These are phyloP conservation scores for Hydrolagus affinis DNA, from an alignment of 2,113 vertebrate genomes.

Conservation along the genomic window DNA sequence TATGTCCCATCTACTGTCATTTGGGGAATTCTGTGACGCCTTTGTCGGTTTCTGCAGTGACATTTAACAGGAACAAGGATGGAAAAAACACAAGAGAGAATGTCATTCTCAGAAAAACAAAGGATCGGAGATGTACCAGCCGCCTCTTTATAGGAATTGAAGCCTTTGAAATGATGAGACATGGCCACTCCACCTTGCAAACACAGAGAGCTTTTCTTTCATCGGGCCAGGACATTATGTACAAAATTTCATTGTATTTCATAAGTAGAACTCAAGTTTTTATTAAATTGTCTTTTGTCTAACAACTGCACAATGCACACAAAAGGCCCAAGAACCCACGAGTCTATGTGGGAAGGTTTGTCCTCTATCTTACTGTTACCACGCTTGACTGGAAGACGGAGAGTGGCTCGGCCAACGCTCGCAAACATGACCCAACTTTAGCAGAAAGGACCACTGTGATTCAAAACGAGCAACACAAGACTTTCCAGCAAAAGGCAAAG, in stretches of 20 bases:
- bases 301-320: not conserved
- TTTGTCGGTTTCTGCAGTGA: conserved; percentile 21
- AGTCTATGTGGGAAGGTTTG: not conserved
- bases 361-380: not conserved
- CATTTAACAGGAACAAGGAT: conserved; percentile 6
- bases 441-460: not conserved
- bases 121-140: not conserved
- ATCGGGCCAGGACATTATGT: not conserved
- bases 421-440: not conserved
- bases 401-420: too few species aligned
- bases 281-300: not conserved
- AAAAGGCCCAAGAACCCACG: not conserved
- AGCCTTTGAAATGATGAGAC: not conserved
- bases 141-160: not conserved
- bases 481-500: not conserved
- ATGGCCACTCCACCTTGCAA: not conserved
- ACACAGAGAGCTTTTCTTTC: not conserved
- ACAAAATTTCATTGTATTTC: not conserved
- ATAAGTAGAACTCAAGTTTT: not conserved
- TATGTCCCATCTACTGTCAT: conserved; percentile 1
- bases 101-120: conserved; percentile 2
- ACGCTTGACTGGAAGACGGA: not conserved
- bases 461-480: not conserved
- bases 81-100: not conserved
- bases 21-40: not conserved